Base-by-base conservation (phyloP, 2,113 vertebrate species). In the Candoia aspera region DNA sequence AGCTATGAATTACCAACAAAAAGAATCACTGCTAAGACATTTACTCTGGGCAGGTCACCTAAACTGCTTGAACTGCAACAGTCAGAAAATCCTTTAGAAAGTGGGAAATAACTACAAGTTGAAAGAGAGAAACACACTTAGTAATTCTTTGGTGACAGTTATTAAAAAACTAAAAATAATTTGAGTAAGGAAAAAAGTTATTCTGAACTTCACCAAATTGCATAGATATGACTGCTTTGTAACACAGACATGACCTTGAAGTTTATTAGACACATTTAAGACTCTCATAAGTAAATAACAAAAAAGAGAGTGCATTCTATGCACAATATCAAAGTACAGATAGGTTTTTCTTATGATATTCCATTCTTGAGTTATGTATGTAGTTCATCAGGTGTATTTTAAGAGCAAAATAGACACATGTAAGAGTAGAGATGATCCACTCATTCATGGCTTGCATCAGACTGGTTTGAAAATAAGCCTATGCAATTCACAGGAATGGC, bases 1-100 rank as follows among this genome's bases (percentile, higher is more conserved):
- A 96, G 95, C 93, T 94, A 91, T 90, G 97, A 97, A 97, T 97
- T 96, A 95, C 95, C 90, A 94, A 93, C 90, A 95, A 95, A 96
- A 94, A 93, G 92, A 97, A 96, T 87, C 33, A 64, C 95, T 93
- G 94, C 94, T 92, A 87, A 60, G 87, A 93, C 94, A 96, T 96
- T 97, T 96, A 54, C 92, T 79, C 94, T 94, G 94, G 93, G 92
- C 93, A 90, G 96, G 94, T 93, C 92, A 94, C 91, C 92, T 95
- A 94, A 97, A 97, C 93, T 96, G 90, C 94, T 93, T 86, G 94
- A 90, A 86, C 95, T 90, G 87, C 94, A 93, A 12, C 89, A 37
- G 13, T 94, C 46, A 21, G 95, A 93, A 93, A 91, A 24, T 55
- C 95, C 8, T 29, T 54, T 8, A 49, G 21, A 54, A 95, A 94